A percentile compares a stretch with the other conserved stretches of the same genome.
phyloP scores from a whole-genome alignment of 2,797 vertebrate genomes.

The Vultur gryphus region DNA sequence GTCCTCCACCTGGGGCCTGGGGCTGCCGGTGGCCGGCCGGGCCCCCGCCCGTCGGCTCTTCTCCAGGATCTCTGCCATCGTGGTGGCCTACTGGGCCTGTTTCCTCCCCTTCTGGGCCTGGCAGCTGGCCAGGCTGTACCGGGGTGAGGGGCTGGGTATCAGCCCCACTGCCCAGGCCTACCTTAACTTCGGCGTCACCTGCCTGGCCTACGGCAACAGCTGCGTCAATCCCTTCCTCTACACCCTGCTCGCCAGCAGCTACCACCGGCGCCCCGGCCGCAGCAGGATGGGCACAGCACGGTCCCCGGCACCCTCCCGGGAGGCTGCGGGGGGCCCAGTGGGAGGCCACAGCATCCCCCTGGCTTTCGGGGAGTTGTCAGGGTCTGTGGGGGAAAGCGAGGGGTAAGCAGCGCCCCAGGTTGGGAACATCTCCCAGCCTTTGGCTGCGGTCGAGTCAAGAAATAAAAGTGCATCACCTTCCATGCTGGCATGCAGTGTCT shows the following conservation, averaged over 20 bases:
- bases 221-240: slow-evolving; percentile 86
- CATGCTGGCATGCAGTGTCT: background rate
- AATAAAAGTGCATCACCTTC: background rate
- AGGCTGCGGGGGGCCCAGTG: accelerated
- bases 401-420: background rate
- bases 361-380: background rate
- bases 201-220: slow-evolving; percentile 87
- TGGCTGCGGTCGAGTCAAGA: background rate
- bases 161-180: slow-evolving; percentile 77
- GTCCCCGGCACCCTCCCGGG: background rate
- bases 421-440: background rate
- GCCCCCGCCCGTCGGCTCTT: slow-evolving; percentile 73
- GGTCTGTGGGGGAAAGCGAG: background rate
- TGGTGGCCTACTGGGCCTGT: slow-evolving; percentile 84
- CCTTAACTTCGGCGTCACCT: slow-evolving; percentile 85
- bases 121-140: slow-evolving; percentile 82
- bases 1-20: slow-evolving; percentile 54
- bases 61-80: slow-evolving; percentile 80
- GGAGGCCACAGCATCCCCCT: background rate
- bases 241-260: slow-evolving; percentile 80
- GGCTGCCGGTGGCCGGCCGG: background rate
- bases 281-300: accelerated
- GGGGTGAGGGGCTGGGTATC: slow-evolving; percentile 68
- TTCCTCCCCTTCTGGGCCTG: slow-evolving; percentile 89
- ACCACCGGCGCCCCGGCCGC: slow-evolving; percentile 41